Conservation (phyloP, 2,113 vertebrate species). For the Psilopogon haemacephalus region DNA sequence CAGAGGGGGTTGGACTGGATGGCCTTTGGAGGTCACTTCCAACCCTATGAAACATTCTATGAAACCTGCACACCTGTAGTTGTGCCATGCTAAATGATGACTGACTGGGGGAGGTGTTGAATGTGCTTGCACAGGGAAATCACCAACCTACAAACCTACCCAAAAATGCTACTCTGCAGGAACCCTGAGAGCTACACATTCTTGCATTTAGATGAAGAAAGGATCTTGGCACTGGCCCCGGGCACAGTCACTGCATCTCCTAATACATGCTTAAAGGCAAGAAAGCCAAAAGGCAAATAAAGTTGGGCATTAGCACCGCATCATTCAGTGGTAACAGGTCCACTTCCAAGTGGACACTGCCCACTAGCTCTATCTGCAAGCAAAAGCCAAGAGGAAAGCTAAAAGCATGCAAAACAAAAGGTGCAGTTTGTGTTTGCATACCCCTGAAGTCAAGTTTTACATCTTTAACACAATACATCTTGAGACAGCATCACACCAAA, state of each 20-base stretch:
- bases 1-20: too few relatives aligned
- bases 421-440: too few relatives aligned
- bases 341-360: neutral
- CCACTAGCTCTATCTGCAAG: too few relatives aligned
- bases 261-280: accelerated
- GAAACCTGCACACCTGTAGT: accelerated
- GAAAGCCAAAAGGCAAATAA: neutral
- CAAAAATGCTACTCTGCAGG: neutral
- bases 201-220: neutral
- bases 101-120: neutral
- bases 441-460: too few relatives aligned
- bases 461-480: too few relatives aligned
- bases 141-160: neutral
- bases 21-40: too few relatives aligned
- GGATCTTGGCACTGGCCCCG: neutral
- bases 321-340: neutral
- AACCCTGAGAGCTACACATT: neutral
- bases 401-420: too few relatives aligned
- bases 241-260: neutral
- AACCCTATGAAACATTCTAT: too few relatives aligned
- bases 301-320: neutral
- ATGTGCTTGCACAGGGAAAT: neutral
- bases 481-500: too few relatives aligned
- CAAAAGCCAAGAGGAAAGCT: too few relatives aligned
- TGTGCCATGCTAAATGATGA: neutral